Percentiles rank a stretch among this genome's conserved stretches.
Conservation (phyloP, 2,797 vertebrate genomes). For the Pogonophryne albipinna region DNA sequence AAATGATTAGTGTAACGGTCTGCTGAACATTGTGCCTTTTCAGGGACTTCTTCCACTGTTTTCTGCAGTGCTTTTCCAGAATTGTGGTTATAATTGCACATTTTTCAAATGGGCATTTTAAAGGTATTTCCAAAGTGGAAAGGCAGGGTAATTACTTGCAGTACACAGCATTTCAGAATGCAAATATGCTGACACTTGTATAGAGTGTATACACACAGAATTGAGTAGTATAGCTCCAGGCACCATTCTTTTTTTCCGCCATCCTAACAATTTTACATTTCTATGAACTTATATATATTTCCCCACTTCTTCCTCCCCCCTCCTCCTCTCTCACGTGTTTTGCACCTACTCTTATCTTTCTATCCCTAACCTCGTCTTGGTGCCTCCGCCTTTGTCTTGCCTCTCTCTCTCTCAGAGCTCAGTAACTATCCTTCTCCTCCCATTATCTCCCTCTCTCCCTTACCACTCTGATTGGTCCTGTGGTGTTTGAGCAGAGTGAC, state of each 20-base stretch:
- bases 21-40: neutral
- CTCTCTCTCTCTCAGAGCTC: constrained; percentile 1
- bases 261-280: constrained; percentile 40
- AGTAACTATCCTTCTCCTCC: constrained; percentile 29
- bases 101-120: constrained; percentile 5
- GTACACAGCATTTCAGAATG: constrained; percentile 17
- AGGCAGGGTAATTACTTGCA: constrained; percentile 28
- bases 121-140: constrained; percentile 21
- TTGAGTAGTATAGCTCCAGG: constrained; percentile 44
- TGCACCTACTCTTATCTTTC: neutral
- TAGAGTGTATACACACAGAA: constrained; percentile 14
- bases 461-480: constrained; percentile 72
- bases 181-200: constrained; percentile 21
- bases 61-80: constrained; percentile 1
- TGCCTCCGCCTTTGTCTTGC: neutral
- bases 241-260: neutral
- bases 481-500: constrained; percentile 70
- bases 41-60: neutral
- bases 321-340: neutral
- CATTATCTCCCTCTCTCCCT: constrained; percentile 47
- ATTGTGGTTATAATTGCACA: constrained; percentile 2
- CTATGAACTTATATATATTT: constrained; percentile 11
- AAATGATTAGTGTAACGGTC: neutral
- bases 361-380: neutral
- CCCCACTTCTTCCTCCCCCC: neutral